phyloP scores from a whole-genome alignment of 1,140 invertebrate species.

The Bombus ignitus region DNA sequence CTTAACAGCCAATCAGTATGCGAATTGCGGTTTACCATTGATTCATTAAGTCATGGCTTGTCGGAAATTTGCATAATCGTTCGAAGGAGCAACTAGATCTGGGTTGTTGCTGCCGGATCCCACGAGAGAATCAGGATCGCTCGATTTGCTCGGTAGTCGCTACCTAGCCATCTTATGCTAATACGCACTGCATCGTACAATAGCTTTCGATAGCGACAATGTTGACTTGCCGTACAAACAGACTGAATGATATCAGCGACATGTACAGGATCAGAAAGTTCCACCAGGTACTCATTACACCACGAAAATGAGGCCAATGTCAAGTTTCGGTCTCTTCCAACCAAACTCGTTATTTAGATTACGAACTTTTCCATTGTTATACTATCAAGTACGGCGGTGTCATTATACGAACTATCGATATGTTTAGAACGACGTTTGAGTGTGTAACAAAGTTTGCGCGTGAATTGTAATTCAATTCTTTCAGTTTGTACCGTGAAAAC shows the following conservation, averaged over 20 bases:
- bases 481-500: neutral
- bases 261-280: slow-evolving; percentile 32
- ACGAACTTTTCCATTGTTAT: too few species aligned
- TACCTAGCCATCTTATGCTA: slow-evolving; percentile 46
- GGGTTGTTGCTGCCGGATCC: slow-evolving; percentile 27
- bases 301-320: neutral
- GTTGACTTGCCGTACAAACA: slow-evolving; percentile 42
- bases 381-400: too few species aligned
- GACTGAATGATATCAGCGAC: slow-evolving; percentile 21
- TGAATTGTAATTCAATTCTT: neutral
- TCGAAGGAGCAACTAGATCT: slow-evolving; percentile 37
- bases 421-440: too few species aligned
- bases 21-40: slow-evolving; percentile 49
- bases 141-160: slow-evolving; percentile 40
- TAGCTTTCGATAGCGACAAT: slow-evolving; percentile 48
- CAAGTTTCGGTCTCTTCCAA: neutral
- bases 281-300: slow-evolving; percentile 7
- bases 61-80: slow-evolving; percentile 53
- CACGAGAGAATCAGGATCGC: slow-evolving; percentile 44
- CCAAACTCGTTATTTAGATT: neutral
- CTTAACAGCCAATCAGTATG: slow-evolving; percentile 38
- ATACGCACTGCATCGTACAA: slow-evolving; percentile 36
- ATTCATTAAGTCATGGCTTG: slow-evolving; percentile 48
- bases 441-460: too few species aligned
- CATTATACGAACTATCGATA: too few species aligned